phyloP scores from a whole-genome alignment of 2,113 vertebrate species.

The Nibea coibor region DNA sequence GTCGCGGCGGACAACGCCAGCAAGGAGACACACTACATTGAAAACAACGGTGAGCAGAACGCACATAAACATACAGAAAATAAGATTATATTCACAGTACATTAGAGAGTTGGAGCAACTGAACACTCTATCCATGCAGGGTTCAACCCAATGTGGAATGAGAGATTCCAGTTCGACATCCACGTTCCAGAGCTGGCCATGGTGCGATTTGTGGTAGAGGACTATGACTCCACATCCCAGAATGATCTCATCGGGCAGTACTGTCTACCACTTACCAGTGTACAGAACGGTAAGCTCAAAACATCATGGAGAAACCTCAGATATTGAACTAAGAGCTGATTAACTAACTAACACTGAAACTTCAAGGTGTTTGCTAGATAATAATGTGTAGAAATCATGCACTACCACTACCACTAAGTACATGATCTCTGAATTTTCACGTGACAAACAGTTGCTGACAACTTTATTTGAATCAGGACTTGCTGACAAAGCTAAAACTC shows the following conservation, averaged over 20 bases:
- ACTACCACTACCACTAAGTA: no score
- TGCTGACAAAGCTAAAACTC: conserved; percentile 25
- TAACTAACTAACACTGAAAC: neutral
- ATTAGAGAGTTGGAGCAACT: neutral
- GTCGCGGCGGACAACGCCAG: conserved; percentile 86
- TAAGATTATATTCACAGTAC: neutral
- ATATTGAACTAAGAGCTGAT: no score
- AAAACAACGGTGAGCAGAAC: conserved; percentile 88
- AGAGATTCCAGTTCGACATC: conserved; percentile 86
- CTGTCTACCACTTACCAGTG: conserved; percentile 89
- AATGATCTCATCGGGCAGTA: conserved; percentile 93
- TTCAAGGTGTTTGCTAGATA: neutral
- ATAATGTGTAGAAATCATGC: no score
- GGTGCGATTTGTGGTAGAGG: conserved; percentile 92
- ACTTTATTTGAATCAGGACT: neutral
- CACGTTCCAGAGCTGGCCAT: conserved; percentile 89
- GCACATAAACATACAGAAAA: neutral
- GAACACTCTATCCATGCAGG: conserved; percentile 76
- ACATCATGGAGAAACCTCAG: neutral
- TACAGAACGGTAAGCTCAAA: conserved; percentile 87
- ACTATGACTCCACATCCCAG: conserved; percentile 88
- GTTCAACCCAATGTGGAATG: conserved; percentile 93
- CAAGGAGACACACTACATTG: conserved; percentile 87
- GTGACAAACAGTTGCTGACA: neutral
- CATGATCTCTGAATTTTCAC: no score